Evolutionary conservation across 2,113 vertebrate genomes (phyloP).

Genomic region (Tachuris rubrigastra): DNA sequence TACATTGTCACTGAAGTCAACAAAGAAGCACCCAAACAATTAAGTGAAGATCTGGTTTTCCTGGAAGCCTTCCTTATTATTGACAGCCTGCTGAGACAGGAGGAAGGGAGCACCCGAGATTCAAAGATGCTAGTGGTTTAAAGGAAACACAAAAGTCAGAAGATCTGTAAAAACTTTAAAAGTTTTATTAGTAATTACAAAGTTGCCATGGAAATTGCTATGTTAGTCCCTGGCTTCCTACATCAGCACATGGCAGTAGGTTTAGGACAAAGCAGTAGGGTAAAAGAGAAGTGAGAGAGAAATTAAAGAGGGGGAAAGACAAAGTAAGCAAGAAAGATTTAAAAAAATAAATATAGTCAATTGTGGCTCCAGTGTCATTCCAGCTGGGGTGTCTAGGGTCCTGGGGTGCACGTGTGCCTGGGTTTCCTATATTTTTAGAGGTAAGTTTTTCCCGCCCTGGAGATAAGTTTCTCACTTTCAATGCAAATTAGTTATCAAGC

Average conservation of each 20-base stretch:
- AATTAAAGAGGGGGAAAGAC: not conserved
- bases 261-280: not conserved
- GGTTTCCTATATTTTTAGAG: not conserved
- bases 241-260: not conserved
- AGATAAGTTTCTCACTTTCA: not conserved
- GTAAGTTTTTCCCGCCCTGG: not conserved
- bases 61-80: not conserved
- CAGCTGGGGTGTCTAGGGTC: not conserved
- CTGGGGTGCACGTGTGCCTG: accelerated
- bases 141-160: not conserved
- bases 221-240: not conserved
- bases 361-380: not conserved
- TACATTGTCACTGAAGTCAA: not conserved
- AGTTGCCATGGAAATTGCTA: not conserved
- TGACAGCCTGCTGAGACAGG: not conserved
- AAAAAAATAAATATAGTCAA: not conserved
- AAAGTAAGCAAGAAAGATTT: not conserved
- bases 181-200: not conserved
- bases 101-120: not conserved
- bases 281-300: not conserved
- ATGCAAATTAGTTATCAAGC: not conserved
- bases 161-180: not conserved
- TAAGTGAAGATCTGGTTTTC: not conserved
- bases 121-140: accelerated
- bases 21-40: not conserved